These are phyloP conservation scores for Myiopsitta monachus DNA, from an alignment of 2,113 vertebrate genomes.

Conservation along the genomic window DNA sequence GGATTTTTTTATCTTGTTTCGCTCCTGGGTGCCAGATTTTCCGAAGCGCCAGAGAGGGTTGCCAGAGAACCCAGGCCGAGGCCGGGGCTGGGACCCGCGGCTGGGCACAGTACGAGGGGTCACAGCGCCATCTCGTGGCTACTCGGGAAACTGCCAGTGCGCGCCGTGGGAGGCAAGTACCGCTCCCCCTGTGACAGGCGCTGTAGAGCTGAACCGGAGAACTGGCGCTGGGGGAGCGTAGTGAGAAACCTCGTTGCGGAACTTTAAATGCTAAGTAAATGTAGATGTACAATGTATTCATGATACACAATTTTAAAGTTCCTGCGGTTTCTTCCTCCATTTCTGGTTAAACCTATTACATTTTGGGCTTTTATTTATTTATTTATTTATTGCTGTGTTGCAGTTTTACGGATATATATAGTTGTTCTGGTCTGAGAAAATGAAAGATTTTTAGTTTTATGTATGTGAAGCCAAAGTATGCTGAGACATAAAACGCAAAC, in stretches of 20 bases:
- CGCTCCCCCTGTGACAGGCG: rapidly evolving
- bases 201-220: rapidly evolving
- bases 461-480: background rate
- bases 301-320: background rate
- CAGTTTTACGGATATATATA: background rate
- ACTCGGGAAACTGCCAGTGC: background rate
- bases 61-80: rapidly evolving
- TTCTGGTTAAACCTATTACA: background rate
- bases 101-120: background rate
- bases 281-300: rapidly evolving
- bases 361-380: background rate
- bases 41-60: rapidly evolving
- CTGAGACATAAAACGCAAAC: background rate
- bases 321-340: background rate
- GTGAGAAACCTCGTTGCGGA: rapidly evolving
- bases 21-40: background rate
- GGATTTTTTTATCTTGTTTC: rapidly evolving
- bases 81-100: background rate
- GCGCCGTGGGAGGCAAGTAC: rapidly evolving
- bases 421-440: background rate
- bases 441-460: background rate
- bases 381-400: background rate
- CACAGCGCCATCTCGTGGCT: conserved; percentile 69
- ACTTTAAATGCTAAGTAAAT: too few relatives aligned
- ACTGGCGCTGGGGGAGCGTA: background rate